Conservation (phyloP, 2,797 vertebrate species). For the Botia kubotai region DNA sequence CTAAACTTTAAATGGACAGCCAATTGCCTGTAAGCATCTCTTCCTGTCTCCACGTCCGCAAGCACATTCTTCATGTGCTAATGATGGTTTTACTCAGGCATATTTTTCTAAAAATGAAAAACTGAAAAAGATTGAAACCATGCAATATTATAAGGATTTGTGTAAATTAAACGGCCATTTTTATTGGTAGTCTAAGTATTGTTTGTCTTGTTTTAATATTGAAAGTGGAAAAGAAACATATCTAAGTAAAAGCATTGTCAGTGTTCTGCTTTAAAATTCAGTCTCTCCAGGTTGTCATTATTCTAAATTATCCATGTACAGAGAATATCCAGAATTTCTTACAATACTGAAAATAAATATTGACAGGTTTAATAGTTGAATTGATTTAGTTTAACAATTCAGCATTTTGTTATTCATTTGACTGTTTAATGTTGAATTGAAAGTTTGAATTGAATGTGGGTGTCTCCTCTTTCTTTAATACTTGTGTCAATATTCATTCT, state of each 20-base stretch:
- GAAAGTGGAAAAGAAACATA: conserved; percentile 29
- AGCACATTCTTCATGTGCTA: conserved; percentile 18
- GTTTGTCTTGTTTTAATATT: conserved; percentile 60
- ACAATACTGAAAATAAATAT: not conserved
- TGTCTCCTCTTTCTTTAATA: conserved; percentile 36
- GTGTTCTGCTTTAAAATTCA: conserved; percentile 55
- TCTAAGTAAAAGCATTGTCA: conserved; percentile 19
- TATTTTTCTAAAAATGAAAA: conserved; percentile 59
- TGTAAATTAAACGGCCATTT: conserved; percentile 73
- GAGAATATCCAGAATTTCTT: not conserved
- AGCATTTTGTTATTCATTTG: conserved; percentile 43
- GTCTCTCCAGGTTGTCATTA: conserved; percentile 43
- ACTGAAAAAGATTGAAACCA: conserved; percentile 48
- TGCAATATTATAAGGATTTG: conserved; percentile 76
- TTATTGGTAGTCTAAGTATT: conserved; percentile 62
- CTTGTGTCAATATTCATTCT: conserved; percentile 60
- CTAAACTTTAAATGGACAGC: not conserved
- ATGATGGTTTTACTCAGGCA: conserved; percentile 50
- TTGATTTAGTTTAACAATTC: conserved; percentile 44
- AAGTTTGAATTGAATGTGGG: conserved; percentile 47
- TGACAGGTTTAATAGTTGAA: conserved; percentile 4
- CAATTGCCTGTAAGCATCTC: not conserved
- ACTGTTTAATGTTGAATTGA: not conserved
- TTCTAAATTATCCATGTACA: conserved; percentile 21
- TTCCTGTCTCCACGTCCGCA: conserved; percentile 42